These are phyloP conservation scores for Tribolium madens DNA, from an alignment of 1,140 invertebrate genomes.

Conservation along the genomic window DNA sequence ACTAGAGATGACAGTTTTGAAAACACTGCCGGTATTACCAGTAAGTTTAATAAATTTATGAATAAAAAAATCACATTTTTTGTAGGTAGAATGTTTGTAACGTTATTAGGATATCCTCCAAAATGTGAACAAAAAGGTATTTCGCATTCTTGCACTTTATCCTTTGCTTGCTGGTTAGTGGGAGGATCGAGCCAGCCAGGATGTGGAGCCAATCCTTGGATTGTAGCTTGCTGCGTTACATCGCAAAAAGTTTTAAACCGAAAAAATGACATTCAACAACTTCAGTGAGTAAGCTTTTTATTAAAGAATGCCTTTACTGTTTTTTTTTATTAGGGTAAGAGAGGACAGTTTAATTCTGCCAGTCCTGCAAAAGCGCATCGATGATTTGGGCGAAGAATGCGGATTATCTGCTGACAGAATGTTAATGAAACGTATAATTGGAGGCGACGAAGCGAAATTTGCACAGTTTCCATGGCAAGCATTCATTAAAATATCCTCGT, in stretches of 20 bases:
- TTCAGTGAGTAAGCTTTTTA: not conserved
- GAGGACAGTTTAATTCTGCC: not conserved
- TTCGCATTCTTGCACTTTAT: conserved; percentile 73
- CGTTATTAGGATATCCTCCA: conserved; percentile 72
- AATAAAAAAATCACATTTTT: conserved; percentile 5
- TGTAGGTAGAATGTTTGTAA: conserved; percentile 69
- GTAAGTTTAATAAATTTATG: conserved; percentile 35
- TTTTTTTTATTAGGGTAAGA: conserved; percentile 23
- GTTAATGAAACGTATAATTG: conserved; percentile 83
- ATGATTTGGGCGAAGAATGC: conserved; percentile 59
- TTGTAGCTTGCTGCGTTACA: conserved; percentile 77
- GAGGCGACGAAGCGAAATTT: conserved; percentile 76
- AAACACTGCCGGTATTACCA: conserved; percentile 44
- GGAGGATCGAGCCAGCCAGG: conserved; percentile 74
- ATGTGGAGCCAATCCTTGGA: conserved; percentile 74
- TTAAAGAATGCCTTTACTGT: not conserved
- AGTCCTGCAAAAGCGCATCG: conserved; percentile 34
- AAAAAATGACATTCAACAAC: not conserved
- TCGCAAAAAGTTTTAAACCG: conserved; percentile 20
- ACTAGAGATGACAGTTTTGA: conserved; percentile 21
- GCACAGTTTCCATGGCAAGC: conserved; percentile 90
- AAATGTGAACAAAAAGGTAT: conserved; percentile 71
- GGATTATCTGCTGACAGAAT: conserved; percentile 64
- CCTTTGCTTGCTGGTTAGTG: conserved; percentile 79
- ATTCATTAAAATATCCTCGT: conserved; percentile 84